Base-by-base conservation (phyloP, 2,113 vertebrate genomes). In the Pelobates fuscus region DNA sequence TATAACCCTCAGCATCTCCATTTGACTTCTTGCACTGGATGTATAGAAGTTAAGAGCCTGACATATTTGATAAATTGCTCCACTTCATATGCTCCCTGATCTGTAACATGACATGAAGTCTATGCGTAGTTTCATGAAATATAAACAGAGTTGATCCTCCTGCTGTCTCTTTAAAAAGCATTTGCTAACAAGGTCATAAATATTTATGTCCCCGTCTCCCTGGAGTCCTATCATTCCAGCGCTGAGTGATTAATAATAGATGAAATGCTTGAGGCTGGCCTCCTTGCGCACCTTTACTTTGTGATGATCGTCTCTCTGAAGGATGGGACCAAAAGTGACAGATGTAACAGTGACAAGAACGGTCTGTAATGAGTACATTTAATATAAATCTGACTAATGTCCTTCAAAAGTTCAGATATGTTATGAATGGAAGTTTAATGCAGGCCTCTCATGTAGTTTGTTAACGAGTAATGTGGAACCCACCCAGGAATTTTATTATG, bases 171-270 rank as follows among this genome's bases (percentile, higher is more conserved):
- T 84, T 68, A 79, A 83, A 80, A 70, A 60, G 67, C 82, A 79
- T 78, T 88, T 84, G 78, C 86, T 92, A 92, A 90, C 0, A 20
- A 89, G 78, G 43, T 80, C 83, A 89, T 91, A 90, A 92, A 92
- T 91, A 93, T 91, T 89, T 88, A 91, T 91, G 78, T 62, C 82
- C 81, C 84, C 72, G 81, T 73, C 77, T 83, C 84, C 86, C 84
- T 79, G 78, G 86, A 90, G 87, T 78, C 80, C 84, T 86, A 87
- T 91, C 87, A 83, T 88, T 91, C 87, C 84, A 89, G 86, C 83
- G 79, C 87, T 80, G 79, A 79, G 77, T 89, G 89, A 91, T 93
- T 89, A 92, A 92, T 91, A 93, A 93, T 92, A 90, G 87, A 91
- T 92, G 89, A 92, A 91, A 91, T 84, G 84, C 79, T 86, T 91